Base-by-base conservation (phyloP, 2,113 vertebrate species). In the Hypocryptadius cinnamomeus region DNA sequence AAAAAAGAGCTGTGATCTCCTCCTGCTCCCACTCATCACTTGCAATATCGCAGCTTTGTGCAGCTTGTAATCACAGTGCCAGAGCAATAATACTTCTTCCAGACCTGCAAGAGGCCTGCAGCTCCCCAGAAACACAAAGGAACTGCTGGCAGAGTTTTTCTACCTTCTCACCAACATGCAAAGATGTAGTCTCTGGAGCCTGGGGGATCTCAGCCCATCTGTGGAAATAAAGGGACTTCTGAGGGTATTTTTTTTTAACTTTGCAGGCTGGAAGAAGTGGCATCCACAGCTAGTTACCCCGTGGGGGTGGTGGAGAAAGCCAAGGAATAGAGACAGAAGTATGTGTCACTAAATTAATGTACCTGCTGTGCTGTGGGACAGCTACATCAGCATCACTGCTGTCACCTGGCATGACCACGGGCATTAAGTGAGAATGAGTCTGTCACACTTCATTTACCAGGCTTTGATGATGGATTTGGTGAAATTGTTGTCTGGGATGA, bases 361-460 rank as follows among this genome's bases (percentile, higher is more conserved):
- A 82, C 70, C 92, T 85, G 44, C 71, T 92, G 69, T 93, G 81
- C 86, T 76, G 40, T 50, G 87, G 64, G 90, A 84, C 93, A 96
- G 91, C 90, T 71, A 61, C 68, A 79, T 93, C 90, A 92, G 83
- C 30, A 2, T 94, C 76, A 20, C 68, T 86, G 77, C 90, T 96
- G 94, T 95, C 94, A 95, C 87, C 76, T 77, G 84, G 87, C 89
- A 93, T 73, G 15, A 10, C 56, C 6, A 4, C 1, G 1, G 27
- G 77, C 90, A 92, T 71, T 80, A 90, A 97, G 94, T 82, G 92
- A 92, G 89, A 85, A 76, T 17, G 10, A n/a, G 15, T 69, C 96
- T 97, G 94, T 86, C 96, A 92, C 31, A 17, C 89, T 95, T 95
- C 95, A 93, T 97, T 97, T 95, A 59, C 63, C 73, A 81, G 78